Conservation (phyloP, 1,140 invertebrate species). For the Drosophila bocqueti region DNA sequence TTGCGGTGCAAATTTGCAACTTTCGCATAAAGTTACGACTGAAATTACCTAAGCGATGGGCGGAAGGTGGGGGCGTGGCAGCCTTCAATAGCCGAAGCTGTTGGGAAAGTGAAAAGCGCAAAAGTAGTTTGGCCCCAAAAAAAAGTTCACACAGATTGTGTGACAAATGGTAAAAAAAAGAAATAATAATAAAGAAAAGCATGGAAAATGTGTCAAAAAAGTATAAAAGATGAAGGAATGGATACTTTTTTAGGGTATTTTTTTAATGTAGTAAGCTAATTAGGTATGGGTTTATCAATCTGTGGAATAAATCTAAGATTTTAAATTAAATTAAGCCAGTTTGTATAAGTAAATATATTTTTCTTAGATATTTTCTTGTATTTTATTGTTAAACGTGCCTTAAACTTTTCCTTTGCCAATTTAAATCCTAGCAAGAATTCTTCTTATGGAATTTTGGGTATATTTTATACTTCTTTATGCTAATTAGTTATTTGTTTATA, state of each 20-base stretch:
- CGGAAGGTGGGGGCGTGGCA: constrained; percentile 3
- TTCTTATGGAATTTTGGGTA: no score
- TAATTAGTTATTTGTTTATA: not conserved
- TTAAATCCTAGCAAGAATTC: no score
- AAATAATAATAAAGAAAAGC: constrained; percentile 1
- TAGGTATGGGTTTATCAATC: not conserved
- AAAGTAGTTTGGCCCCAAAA: constrained; percentile 56
- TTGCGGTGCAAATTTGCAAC: constrained; percentile 80
- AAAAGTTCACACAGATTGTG: constrained; percentile 66
- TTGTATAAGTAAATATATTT: not conserved
- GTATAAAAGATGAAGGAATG: not conserved
- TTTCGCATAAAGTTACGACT: constrained; percentile 79
- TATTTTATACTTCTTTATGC: no score
- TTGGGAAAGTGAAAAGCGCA: constrained; percentile 74
- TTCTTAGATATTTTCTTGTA: not conserved
- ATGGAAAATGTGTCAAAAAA: not conserved
- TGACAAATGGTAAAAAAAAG: constrained; percentile 55
- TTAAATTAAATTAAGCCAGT: not conserved
- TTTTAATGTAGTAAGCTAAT: no score
- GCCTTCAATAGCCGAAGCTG: constrained; percentile 58
- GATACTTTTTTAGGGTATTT: not conserved
- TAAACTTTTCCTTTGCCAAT: no score
- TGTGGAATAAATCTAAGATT: not conserved
- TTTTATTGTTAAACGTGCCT: no score
- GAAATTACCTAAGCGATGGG: constrained; percentile 74